Evolutionary conservation across 1,140 invertebrate species (phyloP), one percentile per base, ranked within the genome.

Genomic region (Cheumatopsyche charites): DNA sequence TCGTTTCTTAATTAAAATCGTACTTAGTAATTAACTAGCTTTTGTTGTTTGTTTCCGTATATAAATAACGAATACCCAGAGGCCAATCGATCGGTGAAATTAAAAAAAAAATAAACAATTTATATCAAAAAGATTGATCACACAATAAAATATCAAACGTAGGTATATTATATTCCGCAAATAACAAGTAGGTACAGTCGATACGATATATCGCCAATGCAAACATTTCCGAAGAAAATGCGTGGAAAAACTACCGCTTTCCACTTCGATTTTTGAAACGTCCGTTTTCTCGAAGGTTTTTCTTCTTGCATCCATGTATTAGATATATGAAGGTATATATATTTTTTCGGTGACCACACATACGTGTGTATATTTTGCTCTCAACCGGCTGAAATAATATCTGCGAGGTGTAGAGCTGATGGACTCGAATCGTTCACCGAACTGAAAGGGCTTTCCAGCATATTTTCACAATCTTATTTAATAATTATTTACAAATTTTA

Each of bases 331-430:
- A n/a, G n/a, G n/a, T n/a, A 4, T 36, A 36, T 74, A 67, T 75
- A 72, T 75, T 61, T 68, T 75, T 17, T 55, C 62, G 66, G 52
- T 72, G 70, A 66, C 67, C 68, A 75, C 62, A 62, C 67, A 41
- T 63, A 75, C 62, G 68, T 62, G 42, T 72, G 72, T 75, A 63
- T 72, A 62, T 72, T 74, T 75, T 66, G 70, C 70, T 75, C 70
- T 73, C 68, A 62, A 45, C 55, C 70, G 47, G 43, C 69, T 72
- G 74, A 70, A 75, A 75, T 75, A 70, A 75, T 75, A 75, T 67
- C 70, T 65, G 45, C 15, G 73, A 73, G 74, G 67, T 75, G 74
- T 72, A 69, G 70, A 66, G 29, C 66, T 68, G 66, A 68, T 68
- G 66, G 66, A 68, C 66, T 36, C 29, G 29, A 36, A 36, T 36